Evolutionary conservation across 1,140 invertebrate species (phyloP), one percentile per base, ranked within the genome.

Genomic region (Colletes latitarsis): DNA sequence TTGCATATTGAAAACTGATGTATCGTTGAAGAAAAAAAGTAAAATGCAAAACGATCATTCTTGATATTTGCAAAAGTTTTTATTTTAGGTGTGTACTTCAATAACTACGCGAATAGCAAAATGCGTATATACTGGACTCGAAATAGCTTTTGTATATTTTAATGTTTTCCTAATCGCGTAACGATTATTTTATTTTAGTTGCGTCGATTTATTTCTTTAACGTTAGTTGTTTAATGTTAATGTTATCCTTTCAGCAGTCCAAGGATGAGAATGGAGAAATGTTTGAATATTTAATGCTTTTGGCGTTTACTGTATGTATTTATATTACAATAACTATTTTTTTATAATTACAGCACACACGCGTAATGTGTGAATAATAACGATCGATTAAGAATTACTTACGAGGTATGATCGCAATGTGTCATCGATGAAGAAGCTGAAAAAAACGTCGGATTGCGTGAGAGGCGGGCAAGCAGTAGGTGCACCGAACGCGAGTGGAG

Each of bases 351-450:
- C 77, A 79, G 77, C 69, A 46, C 3, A 19, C 39, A 53, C 68
- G 58, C 41, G n/a, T 43, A 63, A 30, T 39, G 68, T 46, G 68
- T 15, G 10, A 52, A 14, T 46, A 53, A 72, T 68, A 49, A 58
- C 43, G 67, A 52, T 72, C 58, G 76, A 55, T 55, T 78, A 78
- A 30, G 39, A 46, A 78, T 78, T 72, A 53, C 58, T 72, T 43
- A 49, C 68, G 76, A 70, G 69, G 71, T 82, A 75, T 68, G 39
- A 70, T 14, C 71, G 67, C 77, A 66, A 88, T 88, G 88, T 67
- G 67, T 72, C 41, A 82, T 62, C 69, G 67, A 91, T 90, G 88
- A 91, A 89, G 83, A 88, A 87, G 57, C 82, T 89, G 82, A 91
- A 89, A 68, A 86, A 84, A 77, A 90, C 87, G 63, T 82, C 70